Evolutionary conservation across 92 coral and sea anemone species (phyloP).

Genomic region (Blastomussa wellsi): DNA sequence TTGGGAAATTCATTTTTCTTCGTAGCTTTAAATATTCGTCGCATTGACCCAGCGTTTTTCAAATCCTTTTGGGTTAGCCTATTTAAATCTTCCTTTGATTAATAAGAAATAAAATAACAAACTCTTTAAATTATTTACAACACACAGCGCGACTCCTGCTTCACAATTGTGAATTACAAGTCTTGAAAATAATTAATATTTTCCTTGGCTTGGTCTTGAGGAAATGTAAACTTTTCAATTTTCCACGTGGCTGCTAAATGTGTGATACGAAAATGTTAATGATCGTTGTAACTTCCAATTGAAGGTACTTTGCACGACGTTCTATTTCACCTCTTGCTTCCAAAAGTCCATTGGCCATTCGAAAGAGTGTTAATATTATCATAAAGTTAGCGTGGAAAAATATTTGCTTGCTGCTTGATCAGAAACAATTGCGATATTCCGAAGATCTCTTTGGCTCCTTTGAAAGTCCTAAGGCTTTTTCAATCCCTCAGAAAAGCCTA

Average conservation of each 20-base stretch:
- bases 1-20: neutral
- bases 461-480: neutral
- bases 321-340: neutral
- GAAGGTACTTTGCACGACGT: neutral
- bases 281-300: neutral
- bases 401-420: neutral
- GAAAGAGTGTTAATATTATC: neutral
- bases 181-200: slow-evolving; percentile 5
- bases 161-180: slow-evolving; percentile 6
- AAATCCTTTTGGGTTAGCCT: neutral
- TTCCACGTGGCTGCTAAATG: neutral
- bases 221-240: neutral
- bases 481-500: neutral
- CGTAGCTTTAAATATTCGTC: slow-evolving; percentile 5
- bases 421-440: neutral
- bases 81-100: slow-evolving; percentile 13
- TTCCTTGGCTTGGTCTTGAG: neutral
- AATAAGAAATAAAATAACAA: slow-evolving; percentile 8
- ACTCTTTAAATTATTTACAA: slow-evolving; percentile 28
- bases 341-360: neutral
- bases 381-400: neutral
- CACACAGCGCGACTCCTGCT: slow-evolving; percentile 26
- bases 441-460: neutral
- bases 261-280: neutral
- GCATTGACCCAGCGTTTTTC: neutral